Percentiles rank a stretch among this genome's conserved stretches.
Evolutionary conservation across 2,113 vertebrate genomes (phyloP).

Genomic region (Mobula hypostoma): DNA sequence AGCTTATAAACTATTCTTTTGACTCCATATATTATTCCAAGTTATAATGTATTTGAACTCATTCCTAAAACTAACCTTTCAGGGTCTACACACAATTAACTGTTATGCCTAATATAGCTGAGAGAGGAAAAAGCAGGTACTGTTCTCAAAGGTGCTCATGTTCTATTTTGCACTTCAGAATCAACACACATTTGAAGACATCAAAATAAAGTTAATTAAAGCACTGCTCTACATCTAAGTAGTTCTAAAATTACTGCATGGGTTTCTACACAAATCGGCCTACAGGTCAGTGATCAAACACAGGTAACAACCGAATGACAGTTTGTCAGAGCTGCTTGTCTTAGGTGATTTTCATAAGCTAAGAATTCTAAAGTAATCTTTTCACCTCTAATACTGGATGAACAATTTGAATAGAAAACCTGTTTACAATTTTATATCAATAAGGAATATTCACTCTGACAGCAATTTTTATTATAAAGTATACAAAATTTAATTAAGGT

Average conservation of each 20-base stretch:
- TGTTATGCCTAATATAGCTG: neutral
- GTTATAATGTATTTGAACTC: neutral
- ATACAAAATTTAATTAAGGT: neutral
- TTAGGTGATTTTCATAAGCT: conserved; percentile 48
- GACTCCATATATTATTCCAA: neutral
- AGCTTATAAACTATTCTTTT: neutral
- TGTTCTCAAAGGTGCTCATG: conserved; percentile 37
- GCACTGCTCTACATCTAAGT: conserved; percentile 54
- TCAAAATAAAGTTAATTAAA: conserved; percentile 63
- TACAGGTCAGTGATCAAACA: conserved; percentile 87
- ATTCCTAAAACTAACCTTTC: neutral
- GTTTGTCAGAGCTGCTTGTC: conserved; percentile 48
- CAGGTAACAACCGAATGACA: conserved; percentile 55
- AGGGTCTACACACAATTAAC: neutral
- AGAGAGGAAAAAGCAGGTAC: neutral
- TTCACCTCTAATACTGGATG: neutral
- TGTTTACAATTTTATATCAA: neutral
- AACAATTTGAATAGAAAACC: neutral
- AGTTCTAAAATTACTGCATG: conserved; percentile 60
- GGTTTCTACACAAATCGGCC: conserved; percentile 58
- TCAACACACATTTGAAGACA: conserved; percentile 45
- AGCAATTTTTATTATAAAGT: neutral
- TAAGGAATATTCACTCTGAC: neutral
- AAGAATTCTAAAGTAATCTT: conserved; percentile 41
- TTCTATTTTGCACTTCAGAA: conserved; percentile 44